Evolutionary conservation across 2,888 invertebrate genomes (phyloP), one percentile per base, ranked within the genome.

Genomic region (Adela reaumurella): DNA sequence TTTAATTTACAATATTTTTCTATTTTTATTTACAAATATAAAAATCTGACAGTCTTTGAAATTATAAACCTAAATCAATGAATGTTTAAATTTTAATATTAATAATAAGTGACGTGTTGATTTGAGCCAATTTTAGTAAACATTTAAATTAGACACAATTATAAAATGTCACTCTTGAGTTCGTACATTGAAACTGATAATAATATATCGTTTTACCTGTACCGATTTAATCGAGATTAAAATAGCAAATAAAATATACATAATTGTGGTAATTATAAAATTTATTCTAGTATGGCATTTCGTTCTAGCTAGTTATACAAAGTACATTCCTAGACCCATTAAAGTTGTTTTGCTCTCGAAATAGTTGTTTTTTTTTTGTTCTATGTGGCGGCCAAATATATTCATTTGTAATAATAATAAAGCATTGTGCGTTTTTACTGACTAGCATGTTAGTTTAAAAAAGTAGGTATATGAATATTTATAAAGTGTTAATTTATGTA

Each of bases 1-100:
- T 59, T 55, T 62, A 62, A 63, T 19, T 45, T 17, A 24, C 41
- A 19, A 18, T 19, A 18, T 44, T 65, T 64, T 56, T 62, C 63
- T 65, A 62, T 59, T 63, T 66, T 62, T 64, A 64, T 67, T 58
- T 66, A 71, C 67, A 69, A 65, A 61, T 70, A 67, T 72, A 72
- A 66, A 64, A 50, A 47, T 59, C 5, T 24, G 24, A 4, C 24
- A 24, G 24, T 24, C 24, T 24, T 24, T 24, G 24, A 24, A 24
- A 24, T 24, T 24, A 24, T 24, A 24, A 24, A 24, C 4, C 8
- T 24, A 24, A 24, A 24, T 6, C 24, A 24, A 8, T 24, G 8
- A 65, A 63, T 64, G 62, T 70, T 69, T 60, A 55, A 59, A 43
- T 48, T 24, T 24, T 24, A 8, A 24, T 6, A 24, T 24, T 6